Evolutionary conservation across 2,113 vertebrate genomes (phyloP), one percentile per base, ranked within the genome.

Genomic region (Salvelinus alpinus): DNA sequence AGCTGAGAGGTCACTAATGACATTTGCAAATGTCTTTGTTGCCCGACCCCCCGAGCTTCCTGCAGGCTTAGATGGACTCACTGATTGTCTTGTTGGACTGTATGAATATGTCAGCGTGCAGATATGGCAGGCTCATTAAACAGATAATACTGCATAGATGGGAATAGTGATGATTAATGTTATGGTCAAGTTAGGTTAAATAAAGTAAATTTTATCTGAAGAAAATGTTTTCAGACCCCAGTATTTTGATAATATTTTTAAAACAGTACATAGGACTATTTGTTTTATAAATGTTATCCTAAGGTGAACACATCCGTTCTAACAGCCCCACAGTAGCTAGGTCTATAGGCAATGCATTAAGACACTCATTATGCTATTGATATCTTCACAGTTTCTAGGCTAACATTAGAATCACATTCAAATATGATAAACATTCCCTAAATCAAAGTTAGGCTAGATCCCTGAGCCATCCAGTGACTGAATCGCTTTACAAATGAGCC

Each of bases 21-120:
- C 94, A 94, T 94, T 93, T 93, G 90, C 93, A 95, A 95, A 95
- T 88, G 93, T 88, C 78, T 89, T 87, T 44, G 8, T 86, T 91
- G 70, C 87, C 3, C 3, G 0, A 78, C 77, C 74, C 73, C 68
- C 3, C 34, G 64, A 77, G 80, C 59, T 79, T 81, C 79, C 77
- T 75, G 9, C 0, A 81, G 79, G 82, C 78, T 38, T 47, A 24
- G 75, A 65, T 44, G 72, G 77, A 85, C 82, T 80, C 82, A 78
- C 75, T 79, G 78, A 87, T 85, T 74, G 84, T 88, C 85, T 85
- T 68, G 70, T 80, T 86, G 84, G 59, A 68, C 64, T 81, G 83
- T 87, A 83, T 87, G 80, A 79, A 85, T 75, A 80, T 75, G 77
- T 69, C 72, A 67, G 47, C 27, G 2, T 54, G 24, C 38, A n/a